Evolutionary conservation across 2,113 vertebrate species (phyloP), one percentile per base, ranked within the genome.

Genomic region (Sinocyclocheilus rhinocerous): DNA sequence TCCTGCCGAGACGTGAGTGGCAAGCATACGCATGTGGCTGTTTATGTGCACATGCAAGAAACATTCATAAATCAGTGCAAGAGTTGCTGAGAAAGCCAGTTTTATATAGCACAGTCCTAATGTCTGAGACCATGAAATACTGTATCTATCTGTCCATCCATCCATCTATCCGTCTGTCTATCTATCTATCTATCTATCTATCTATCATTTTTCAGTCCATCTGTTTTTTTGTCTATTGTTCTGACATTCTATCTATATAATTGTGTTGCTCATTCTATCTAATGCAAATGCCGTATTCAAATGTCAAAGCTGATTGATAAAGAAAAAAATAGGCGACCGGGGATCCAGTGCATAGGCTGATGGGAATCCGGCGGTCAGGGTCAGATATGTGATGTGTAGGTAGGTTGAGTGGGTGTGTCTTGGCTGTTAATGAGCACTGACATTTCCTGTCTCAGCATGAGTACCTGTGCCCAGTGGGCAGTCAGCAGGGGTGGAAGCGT

Each of bases 371-470:
- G 26, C 16, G 16, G n/a, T 82, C 42, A 69, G 42, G 45, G 61
- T 67, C 80, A 69, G n/a, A 8, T 20, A 22, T 57, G 48, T 72
- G 48, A 79, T 4, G 20, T 69, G 39, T 36, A 11, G 26, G 4
- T 13, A 48, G 61, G 15, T 16, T 42, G 79, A 36, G 75, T 80
- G 82, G 83, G 88, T 76, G 73, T 88, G 61, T 89, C 89, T 88
- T 83, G 85, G 87, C 81, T 16, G 91, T 91, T 90, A 93, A 93
- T 93, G 91, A 90, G 86, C 89, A 89, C 86, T 95, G 94, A 94
- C 94, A 95, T 95, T 95, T 94, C 89, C 89, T 45, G 87, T 90
- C 92, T 59, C 94, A 92, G 92, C 90, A 85, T 93, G 94, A 87
- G 85, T 70, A 90, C 88, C 89, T 89, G 87, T 84, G 85, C 89